These are phyloP conservation scores for Spodoptera picta DNA, from an alignment of 2,888 invertebrate genomes.

Conservation along the genomic window DNA sequence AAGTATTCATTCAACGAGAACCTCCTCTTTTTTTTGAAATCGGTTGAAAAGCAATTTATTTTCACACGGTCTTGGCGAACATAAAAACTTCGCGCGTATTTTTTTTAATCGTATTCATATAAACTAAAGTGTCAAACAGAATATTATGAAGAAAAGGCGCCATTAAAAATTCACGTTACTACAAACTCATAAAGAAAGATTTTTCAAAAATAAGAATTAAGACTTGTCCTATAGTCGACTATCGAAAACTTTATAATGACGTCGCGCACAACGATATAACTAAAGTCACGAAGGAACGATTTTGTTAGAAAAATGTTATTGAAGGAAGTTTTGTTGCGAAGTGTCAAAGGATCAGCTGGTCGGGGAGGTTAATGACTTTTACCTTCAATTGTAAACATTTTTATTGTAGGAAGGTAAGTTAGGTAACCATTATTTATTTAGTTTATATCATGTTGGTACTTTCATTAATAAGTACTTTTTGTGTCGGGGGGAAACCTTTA, in stretches of 20 bases:
- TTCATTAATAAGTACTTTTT: no score
- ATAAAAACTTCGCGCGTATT: no score
- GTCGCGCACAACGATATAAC: conserved; percentile 1
- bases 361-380: background rate
- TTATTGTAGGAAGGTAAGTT: no score
- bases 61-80: no score
- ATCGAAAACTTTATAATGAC: conserved; percentile 50
- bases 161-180: conserved; percentile 39
- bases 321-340: background rate
- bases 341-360: background rate
- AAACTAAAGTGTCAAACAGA: conserved; percentile 7
- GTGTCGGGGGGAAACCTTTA: no score
- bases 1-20: no score
- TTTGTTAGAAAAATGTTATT: conserved; percentile 9
- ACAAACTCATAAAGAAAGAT: conserved; percentile 18
- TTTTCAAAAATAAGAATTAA: conserved; percentile 34
- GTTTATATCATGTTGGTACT: no score
- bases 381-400: background rate
- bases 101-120: no score
- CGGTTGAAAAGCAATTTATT: no score
- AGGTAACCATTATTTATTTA: no score
- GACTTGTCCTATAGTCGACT: conserved; percentile 16
- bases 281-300: conserved; percentile 25
- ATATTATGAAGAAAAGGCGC: background rate
- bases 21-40: no score